Conservation (phyloP, 2,797 vertebrate species). For the Acanthiza pusilla region DNA sequence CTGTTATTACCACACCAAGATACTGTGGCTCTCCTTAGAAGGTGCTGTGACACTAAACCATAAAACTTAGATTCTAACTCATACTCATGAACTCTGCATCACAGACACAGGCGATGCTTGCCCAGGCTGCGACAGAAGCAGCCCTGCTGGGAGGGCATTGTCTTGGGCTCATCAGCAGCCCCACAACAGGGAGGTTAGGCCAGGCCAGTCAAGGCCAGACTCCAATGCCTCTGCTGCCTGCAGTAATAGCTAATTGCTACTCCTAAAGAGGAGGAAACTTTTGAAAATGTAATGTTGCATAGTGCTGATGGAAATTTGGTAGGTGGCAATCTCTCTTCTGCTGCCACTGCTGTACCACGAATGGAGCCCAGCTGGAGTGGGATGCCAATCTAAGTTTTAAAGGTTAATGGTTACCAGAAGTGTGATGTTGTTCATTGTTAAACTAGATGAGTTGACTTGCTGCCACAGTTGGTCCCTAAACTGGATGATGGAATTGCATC, state of each 20-base stretch:
- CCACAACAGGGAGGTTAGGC: background rate
- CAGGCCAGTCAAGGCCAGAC: background rate
- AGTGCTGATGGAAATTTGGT: background rate
- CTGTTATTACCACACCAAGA: background rate
- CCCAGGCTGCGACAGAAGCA: fast-evolving
- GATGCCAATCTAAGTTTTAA: background rate
- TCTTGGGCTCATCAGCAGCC: background rate
- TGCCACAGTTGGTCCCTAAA: background rate
- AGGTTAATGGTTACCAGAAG: background rate
- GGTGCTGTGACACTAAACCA: background rate
- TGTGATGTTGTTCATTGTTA: background rate
- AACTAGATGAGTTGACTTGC: background rate
- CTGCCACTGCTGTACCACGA: background rate
- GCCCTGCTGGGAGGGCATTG: background rate
- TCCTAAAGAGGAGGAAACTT: background rate
- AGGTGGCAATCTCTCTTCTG: background rate
- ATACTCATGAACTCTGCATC: background rate
- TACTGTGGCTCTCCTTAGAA: background rate
- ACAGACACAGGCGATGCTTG: background rate
- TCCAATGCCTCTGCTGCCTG: background rate
- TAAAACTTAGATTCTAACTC: background rate
- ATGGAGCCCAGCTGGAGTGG: background rate
- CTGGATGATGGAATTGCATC: background rate
- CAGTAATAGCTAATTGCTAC: background rate
- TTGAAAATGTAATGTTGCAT: background rate